Conservation (phyloP, 2,888 invertebrate species). For the Ophraella communa region DNA sequence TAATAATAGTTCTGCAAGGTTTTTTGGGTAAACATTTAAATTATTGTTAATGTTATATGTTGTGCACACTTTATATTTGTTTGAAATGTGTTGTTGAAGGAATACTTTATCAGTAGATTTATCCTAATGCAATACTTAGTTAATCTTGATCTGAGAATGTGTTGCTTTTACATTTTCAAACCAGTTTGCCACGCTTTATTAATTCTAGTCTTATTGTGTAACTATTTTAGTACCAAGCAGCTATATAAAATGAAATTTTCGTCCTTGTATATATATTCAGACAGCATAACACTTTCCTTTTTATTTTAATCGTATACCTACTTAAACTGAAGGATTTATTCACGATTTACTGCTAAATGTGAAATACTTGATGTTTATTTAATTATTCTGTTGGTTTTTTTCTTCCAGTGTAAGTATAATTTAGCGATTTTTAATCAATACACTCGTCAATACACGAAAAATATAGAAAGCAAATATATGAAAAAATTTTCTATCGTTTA, state of each 20-base stretch:
- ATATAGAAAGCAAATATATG: too few species aligned
- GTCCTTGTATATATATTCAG: constrained; percentile 30
- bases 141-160: not conserved
- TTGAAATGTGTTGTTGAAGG: too few species aligned
- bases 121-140: too few species aligned
- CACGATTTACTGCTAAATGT: not conserved
- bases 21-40: too few species aligned
- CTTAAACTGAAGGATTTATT: not conserved
- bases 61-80: too few species aligned
- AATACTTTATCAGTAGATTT: too few species aligned
- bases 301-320: constrained; percentile 19
- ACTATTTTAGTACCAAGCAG: constrained; percentile 1
- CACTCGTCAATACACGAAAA: too few species aligned
- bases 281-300: constrained; percentile 31
- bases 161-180: not conserved
- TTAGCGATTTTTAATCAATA: too few species aligned
- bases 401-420: too few species aligned
- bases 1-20: too few species aligned
- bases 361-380: not conserved
- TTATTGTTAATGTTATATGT: too few species aligned
- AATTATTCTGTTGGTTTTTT: not conserved
- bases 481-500: too few species aligned
- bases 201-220: constrained; percentile 14
- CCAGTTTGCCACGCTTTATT: not conserved
- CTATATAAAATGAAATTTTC: constrained; percentile 19